Percentiles rank a stretch among this genome's conserved stretches.
These are phyloP conservation scores for Meiosimyza decipiens DNA, from an alignment of 2,888 invertebrate species.

Conservation along the genomic window DNA sequence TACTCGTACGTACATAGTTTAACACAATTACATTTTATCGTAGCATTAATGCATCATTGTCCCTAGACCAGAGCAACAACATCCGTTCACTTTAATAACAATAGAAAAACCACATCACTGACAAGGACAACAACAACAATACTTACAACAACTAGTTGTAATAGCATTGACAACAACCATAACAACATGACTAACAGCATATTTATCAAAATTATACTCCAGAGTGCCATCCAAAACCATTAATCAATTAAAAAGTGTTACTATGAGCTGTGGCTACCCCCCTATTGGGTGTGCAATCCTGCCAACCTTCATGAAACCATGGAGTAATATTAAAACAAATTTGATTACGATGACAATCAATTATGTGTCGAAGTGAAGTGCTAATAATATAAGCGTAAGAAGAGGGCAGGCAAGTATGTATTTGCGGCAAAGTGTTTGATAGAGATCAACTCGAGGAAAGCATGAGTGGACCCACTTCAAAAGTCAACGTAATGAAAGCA, in stretches of 20 bases:
- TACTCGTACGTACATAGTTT: too few relatives aligned
- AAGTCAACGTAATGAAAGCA: too few relatives aligned
- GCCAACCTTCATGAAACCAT: neutral
- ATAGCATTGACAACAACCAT: neutral
- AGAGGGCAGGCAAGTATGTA: neutral
- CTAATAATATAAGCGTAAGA: neutral
- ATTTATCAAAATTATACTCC: conserved; percentile 18
- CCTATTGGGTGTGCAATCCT: neutral
- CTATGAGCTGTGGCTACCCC: neutral
- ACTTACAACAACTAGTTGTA: neutral
- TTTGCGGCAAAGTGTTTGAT: too few relatives aligned
- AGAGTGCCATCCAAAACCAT: conserved; percentile 15
- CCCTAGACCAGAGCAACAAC: too few relatives aligned
- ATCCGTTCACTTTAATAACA: too few relatives aligned
- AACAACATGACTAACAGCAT: conserved; percentile 1
- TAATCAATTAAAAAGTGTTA: conserved; percentile 28
- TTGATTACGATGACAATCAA: conserved; percentile 34
- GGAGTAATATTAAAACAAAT: conserved; percentile 25
- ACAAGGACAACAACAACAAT: neutral
- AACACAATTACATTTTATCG: too few relatives aligned
- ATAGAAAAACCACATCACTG: too few relatives aligned
- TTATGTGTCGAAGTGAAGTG: neutral
- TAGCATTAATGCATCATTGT: too few relatives aligned
- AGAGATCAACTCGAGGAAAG: too few relatives aligned
- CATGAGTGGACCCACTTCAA: too few relatives aligned